Evolutionary conservation across 2,113 vertebrate species (phyloP).

Genomic region (Melanotaenia duboulayi): DNA sequence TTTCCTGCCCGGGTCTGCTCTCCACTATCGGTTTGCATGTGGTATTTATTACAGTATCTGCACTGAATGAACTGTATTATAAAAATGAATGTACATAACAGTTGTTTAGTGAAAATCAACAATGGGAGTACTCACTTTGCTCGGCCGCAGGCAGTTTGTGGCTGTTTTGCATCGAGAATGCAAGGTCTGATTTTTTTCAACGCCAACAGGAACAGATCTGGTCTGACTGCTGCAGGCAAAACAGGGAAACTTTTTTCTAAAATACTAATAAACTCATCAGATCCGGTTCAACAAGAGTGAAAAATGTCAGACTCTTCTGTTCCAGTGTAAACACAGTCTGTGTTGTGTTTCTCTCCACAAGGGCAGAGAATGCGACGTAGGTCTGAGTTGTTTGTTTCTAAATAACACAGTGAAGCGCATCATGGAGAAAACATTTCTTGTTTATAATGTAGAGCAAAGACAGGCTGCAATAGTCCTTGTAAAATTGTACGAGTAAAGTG

Average conservation of each 20-base stretch:
- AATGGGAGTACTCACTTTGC: constrained; percentile 53
- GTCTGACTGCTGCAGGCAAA: constrained; percentile 45
- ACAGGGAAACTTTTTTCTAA: constrained; percentile 31
- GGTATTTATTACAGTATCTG: constrained; percentile 79
- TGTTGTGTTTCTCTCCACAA: constrained; percentile 48
- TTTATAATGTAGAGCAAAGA: constrained; percentile 75
- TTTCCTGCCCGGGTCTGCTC: constrained; percentile 50
- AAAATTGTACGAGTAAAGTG: constrained; percentile 77
- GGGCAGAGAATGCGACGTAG: neutral
- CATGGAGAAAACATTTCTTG: constrained; percentile 55
- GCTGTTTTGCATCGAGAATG: constrained; percentile 48
- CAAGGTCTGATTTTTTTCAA: constrained; percentile 27
- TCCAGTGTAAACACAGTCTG: constrained; percentile 37
- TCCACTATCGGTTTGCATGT: constrained; percentile 80
- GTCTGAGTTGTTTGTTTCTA: constrained; percentile 21
- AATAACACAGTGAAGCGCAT: constrained; percentile 18
- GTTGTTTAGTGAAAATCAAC: constrained; percentile 63
- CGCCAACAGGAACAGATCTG: constrained; percentile 35
- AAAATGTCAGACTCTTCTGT: constrained; percentile 28
- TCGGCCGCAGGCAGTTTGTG: constrained; percentile 59
- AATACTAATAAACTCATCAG: constrained; percentile 35
- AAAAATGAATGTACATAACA: constrained; percentile 83
- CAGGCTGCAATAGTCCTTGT: constrained; percentile 74
- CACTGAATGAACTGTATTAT: constrained; percentile 82
- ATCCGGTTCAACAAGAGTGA: constrained; percentile 34